phyloP scores from a whole-genome alignment of 2,113 vertebrate genomes.

The Stomatorhinus ivindoensis region DNA sequence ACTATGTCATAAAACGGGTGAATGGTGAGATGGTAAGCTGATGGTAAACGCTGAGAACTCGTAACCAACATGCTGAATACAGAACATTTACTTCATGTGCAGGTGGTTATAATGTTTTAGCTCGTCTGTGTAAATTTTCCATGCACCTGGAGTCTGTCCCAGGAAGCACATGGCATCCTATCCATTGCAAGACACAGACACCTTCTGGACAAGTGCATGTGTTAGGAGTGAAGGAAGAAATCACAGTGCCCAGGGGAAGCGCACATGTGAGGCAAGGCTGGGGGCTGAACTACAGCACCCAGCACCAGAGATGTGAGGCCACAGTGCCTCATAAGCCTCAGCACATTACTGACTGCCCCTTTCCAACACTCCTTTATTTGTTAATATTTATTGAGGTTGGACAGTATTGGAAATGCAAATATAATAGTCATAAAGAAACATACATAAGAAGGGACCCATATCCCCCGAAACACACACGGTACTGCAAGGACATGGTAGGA shows the following conservation, averaged over 20 bases:
- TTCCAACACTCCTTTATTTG: background rate
- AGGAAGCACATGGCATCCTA: background rate
- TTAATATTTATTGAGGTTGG: background rate
- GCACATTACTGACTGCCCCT: background rate
- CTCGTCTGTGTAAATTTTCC: background rate
- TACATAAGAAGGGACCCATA: background rate
- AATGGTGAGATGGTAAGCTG: background rate
- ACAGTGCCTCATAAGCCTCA: background rate
- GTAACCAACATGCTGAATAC: background rate
- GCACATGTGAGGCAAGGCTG: background rate
- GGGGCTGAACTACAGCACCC: background rate
- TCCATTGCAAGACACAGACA: background rate
- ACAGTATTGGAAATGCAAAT: background rate
- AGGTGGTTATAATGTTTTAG: background rate
- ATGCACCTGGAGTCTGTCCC: background rate
- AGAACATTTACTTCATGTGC: background rate
- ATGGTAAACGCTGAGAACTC: background rate
- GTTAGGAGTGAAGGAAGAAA: background rate
- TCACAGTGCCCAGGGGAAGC: background rate
- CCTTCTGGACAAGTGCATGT: background rate
- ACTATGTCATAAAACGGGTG: background rate
- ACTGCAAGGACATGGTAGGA: background rate
- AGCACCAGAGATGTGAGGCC: background rate
- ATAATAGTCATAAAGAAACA: background rate
- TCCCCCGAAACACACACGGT: background rate